Conservation (phyloP, 2,113 vertebrate species). For the Melanocharis versteri region DNA sequence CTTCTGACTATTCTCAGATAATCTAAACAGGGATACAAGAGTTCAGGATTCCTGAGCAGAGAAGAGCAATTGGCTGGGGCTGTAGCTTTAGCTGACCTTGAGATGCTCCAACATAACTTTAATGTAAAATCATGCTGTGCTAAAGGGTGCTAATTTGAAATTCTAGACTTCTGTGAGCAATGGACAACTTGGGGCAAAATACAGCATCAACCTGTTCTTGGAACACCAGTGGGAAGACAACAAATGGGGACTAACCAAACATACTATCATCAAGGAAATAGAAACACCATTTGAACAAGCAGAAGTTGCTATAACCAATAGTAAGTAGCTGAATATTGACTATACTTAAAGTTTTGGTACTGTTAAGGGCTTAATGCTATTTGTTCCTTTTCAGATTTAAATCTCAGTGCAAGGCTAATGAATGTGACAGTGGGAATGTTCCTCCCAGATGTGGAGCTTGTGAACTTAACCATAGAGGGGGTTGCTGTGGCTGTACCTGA, state of each 20-base stretch:
- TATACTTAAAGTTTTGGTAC: neutral
- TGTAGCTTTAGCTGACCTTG: neutral
- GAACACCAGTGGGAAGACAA: constrained; percentile 64
- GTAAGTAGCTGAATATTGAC: constrained; percentile 1
- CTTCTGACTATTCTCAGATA: neutral
- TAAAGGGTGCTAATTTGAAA: neutral
- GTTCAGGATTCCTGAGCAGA: neutral
- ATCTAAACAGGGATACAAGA: neutral
- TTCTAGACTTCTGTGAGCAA: constrained; percentile 56
- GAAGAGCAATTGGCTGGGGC: neutral
- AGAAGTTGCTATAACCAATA: neutral
- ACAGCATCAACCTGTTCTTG: constrained; percentile 54
- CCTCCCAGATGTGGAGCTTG: constrained; percentile 69
- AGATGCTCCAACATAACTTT: neutral
- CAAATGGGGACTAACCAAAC: constrained; percentile 45
- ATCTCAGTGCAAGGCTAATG: constrained; percentile 53
- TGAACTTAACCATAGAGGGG: constrained; percentile 66
- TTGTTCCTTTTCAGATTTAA: constrained; percentile 41
- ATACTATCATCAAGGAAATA: constrained; percentile 54
- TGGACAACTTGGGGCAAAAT: constrained; percentile 13
- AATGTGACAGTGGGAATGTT: constrained; percentile 72
- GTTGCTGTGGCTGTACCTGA: constrained; percentile 48
- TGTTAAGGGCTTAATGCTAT: neutral
- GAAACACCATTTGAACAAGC: constrained; percentile 38
- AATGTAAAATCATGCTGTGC: neutral